Evolutionary conservation across 2,888 invertebrate species (phyloP).

Genomic region (Syritta pipiens): DNA sequence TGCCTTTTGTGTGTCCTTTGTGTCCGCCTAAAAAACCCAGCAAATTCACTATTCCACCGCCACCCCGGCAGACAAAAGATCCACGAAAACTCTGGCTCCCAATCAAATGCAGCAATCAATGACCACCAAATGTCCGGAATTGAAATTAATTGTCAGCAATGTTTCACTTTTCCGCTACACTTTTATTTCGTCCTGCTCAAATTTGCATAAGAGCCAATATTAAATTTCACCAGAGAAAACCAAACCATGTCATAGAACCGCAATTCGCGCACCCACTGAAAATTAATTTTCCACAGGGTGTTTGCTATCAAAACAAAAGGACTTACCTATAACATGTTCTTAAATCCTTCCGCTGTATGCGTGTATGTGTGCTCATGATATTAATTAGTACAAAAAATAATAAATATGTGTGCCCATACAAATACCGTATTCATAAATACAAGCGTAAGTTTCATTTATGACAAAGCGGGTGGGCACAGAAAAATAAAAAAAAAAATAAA

Average conservation of each 20-base stretch:
- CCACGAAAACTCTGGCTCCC: too few relatives aligned
- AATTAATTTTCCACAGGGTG: conserved; percentile 12
- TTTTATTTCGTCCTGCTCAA: background rate
- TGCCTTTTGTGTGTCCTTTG: too few relatives aligned
- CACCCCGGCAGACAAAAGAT: too few relatives aligned
- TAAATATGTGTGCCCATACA: conserved; percentile 6
- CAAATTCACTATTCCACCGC: too few relatives aligned
- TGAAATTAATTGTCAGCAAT: background rate
- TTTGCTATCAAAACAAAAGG: conserved; percentile 37
- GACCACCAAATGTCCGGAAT: background rate
- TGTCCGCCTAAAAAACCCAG: too few relatives aligned
- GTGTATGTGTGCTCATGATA: conserved; percentile 4
- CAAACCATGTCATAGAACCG: background rate
- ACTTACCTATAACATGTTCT: conserved; percentile 43
- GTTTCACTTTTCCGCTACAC: background rate
- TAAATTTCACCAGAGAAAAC: background rate
- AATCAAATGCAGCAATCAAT: background rate
- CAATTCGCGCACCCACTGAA: too few relatives aligned
- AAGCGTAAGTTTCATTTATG: conserved; percentile 19
- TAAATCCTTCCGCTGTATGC: background rate
- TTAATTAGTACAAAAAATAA: conserved; percentile 34
- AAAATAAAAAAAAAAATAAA: conserved; percentile 8
- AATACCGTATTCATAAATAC: background rate
- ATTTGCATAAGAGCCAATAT: conserved; percentile 5
- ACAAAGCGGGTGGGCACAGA: background rate